Evolutionary conservation across 1,140 invertebrate genomes (phyloP).

Genomic region (Triops longicaudatus): DNA sequence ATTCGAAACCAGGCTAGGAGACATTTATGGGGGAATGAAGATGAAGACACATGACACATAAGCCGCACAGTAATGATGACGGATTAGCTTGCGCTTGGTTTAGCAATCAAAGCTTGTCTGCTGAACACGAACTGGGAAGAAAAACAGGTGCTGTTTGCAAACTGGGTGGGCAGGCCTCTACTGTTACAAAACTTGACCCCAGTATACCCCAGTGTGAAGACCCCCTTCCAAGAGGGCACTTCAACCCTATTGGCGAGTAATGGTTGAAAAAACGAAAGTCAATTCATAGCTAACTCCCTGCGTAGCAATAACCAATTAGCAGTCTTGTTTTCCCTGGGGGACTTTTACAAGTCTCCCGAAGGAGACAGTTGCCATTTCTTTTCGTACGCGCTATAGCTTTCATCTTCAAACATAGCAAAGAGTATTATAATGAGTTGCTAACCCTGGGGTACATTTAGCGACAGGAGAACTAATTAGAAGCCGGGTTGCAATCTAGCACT

Average conservation of each 20-base stretch:
- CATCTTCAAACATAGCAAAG: neutral
- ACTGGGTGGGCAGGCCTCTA: neutral
- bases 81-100: conserved; percentile 14
- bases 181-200: neutral
- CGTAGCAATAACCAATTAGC: neutral
- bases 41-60: conserved; percentile 15
- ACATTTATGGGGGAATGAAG: neutral
- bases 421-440: conserved; percentile 3
- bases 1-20: neutral
- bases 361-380: neutral
- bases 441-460: conserved; percentile 10
- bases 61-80: conserved; percentile 14
- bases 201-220: neutral
- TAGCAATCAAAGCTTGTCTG: conserved; percentile 15
- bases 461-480: conserved; percentile 7
- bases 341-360: neutral
- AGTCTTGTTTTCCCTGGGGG: neutral
- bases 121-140: conserved; percentile 1
- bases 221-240: neutral
- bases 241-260: neutral
- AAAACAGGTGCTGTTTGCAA: conserved; percentile 10
- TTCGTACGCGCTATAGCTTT: neutral
- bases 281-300: neutral
- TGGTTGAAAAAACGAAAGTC: neutral
- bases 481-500: conserved; percentile 10